A percentile compares a stretch with the other conserved stretches of the same genome.
phyloP scores from a whole-genome alignment of 1,140 invertebrate species.

The Dreissena polymorpha region DNA sequence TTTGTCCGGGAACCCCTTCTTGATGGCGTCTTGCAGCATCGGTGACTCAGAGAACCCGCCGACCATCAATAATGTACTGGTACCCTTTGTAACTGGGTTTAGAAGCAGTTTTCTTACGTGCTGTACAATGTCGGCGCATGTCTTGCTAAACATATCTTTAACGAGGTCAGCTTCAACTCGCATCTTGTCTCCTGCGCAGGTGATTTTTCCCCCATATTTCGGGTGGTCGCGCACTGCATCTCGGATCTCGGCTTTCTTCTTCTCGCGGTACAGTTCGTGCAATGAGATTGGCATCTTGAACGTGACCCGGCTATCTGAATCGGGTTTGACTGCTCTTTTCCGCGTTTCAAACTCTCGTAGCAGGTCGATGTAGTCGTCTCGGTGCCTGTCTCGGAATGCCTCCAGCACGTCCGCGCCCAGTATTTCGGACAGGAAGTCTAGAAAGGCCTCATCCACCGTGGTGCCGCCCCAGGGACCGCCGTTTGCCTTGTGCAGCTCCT shows the following conservation, averaged over 20 bases:
- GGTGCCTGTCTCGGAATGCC: constrained; percentile 27
- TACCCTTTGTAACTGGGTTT: no score
- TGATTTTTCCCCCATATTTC: not conserved
- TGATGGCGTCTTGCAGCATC: constrained; percentile 5
- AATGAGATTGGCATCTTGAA: constrained; percentile 28
- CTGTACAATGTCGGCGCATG: not conserved
- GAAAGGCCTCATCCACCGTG: constrained; percentile 51
- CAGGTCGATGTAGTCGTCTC: constrained; percentile 42
- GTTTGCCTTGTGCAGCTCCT: constrained; percentile 50
- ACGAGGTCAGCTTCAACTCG: not conserved
- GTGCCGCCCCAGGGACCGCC: constrained; percentile 58
- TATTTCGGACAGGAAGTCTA: constrained; percentile 20
- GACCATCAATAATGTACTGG: not conserved
- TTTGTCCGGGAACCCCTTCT: not conserved
- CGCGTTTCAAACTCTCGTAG: constrained; percentile 47
- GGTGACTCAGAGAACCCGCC: constrained; percentile 29
- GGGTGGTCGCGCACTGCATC: constrained; percentile 2
- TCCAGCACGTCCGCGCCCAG: constrained; percentile 18
- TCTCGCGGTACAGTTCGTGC: not conserved
- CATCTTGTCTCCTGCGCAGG: constrained; percentile 24
- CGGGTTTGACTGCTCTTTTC: constrained; percentile 21
- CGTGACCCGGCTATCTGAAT: constrained; percentile 6
- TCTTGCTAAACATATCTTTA: constrained; percentile 5
- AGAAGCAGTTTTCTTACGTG: not conserved
- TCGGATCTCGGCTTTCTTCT: not conserved